Conservation (phyloP, 2,113 vertebrate genomes). For the Pelecanus crispus region DNA sequence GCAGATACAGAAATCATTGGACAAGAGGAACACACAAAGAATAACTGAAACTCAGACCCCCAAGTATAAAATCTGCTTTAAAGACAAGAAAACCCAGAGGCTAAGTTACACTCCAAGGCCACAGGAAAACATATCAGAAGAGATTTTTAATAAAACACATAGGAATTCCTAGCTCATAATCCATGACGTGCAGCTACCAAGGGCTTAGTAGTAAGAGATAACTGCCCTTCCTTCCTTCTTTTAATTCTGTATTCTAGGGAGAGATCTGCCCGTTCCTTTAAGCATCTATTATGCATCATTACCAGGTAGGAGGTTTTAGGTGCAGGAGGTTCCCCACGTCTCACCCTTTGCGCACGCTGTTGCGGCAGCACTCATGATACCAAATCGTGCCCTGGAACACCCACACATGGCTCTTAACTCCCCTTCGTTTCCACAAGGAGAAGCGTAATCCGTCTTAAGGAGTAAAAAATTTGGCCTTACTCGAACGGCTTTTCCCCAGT, state of each 20-base stretch:
- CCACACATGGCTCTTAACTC: background rate
- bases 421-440: accelerated
- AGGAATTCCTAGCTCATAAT: background rate
- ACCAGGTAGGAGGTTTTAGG: background rate
- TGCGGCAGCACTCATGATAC: accelerated
- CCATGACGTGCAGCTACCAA: background rate
- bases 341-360: accelerated
- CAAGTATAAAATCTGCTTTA: background rate
- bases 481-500: slow-evolving; percentile 80
- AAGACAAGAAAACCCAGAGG: background rate
- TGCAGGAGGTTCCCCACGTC: background rate
- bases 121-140: background rate
- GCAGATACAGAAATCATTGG: background rate
- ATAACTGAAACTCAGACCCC: background rate
- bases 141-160: background rate
- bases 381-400: no score
- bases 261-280: background rate
- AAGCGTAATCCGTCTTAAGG: background rate
- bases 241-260: background rate
- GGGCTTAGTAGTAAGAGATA: background rate
- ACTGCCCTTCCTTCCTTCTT: background rate
- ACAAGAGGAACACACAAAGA: background rate
- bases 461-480: slow-evolving; percentile 66
- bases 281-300: accelerated
- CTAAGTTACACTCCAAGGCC: background rate